phyloP scores from a whole-genome alignment of 2,113 vertebrate genomes.

The Miniopterus natalensis region DNA sequence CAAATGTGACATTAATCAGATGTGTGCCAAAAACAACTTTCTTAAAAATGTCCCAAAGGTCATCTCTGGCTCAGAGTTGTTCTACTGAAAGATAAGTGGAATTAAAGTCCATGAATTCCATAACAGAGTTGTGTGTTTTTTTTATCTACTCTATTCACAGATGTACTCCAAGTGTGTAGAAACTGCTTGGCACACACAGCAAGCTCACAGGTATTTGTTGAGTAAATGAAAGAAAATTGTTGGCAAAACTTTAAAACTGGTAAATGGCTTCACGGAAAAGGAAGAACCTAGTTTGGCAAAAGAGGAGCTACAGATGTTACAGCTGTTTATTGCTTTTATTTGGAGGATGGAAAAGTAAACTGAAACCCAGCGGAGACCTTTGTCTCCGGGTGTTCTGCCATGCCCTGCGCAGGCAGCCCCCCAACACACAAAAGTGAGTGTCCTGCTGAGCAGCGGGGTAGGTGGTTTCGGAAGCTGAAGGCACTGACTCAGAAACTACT shows the following conservation, averaged over 20 bases:
- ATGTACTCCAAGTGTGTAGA: neutral
- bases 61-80: neutral
- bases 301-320: conserved; percentile 63
- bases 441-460: neutral
- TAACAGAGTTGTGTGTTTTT: neutral
- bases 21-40: conserved; percentile 10
- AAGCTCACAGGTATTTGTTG: neutral
- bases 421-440: neutral
- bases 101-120: conserved; percentile 10
- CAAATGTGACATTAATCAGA: neutral
- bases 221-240: neutral
- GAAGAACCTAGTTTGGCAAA: conserved; percentile 63
- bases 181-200: neutral
- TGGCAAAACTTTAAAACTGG: neutral
- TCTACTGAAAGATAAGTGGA: conserved; percentile 32
- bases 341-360: neutral
- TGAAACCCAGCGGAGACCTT: conserved; percentile 20
- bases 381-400: neutral
- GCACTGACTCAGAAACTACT: neutral
- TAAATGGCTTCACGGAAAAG: conserved; percentile 22
- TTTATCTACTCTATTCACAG: neutral
- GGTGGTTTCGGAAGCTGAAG: neutral
- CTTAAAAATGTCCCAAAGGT: conserved; percentile 30
- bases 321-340: neutral
- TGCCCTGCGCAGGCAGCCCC: neutral